Evolutionary conservation across 2,888 invertebrate genomes (phyloP), one percentile per base, ranked within the genome.

Genomic region (Trichogramma evanescens): DNA sequence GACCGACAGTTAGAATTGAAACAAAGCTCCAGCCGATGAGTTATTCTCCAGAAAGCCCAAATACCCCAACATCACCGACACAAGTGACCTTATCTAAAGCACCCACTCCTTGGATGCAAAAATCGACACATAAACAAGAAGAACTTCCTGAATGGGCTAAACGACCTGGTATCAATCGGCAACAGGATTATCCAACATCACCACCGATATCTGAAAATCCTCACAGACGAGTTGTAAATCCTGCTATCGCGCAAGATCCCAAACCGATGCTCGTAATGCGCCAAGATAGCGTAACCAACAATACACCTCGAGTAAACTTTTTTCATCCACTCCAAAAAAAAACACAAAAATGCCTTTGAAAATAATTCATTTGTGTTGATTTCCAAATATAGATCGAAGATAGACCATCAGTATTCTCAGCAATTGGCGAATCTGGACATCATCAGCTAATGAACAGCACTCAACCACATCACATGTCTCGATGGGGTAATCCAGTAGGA

Each of bases 71-170:
- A 13, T 72, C 75, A 4, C 73, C 75, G 56, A 71, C 72, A n/a
- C 78, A 71, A 59, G 77, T 81, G 58, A 80, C 80, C 13, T 69
- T 85, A 51, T 80, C 82, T 58, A 83, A 84, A 70, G 83, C 84
- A 1, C 85, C 85, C 1, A 83, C 82, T 49, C 85, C 85, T 1
- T 86, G 85, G 85, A 72, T 79, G 53, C 80, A 80, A 63, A 76
- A 75, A 50, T 73, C 72, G 57, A 70, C 65, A n/a, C 77, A 74
- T 50, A 76, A 69, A 0, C 78, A 75, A 63, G 80, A 81, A 54
- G 81, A 81, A 49, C 67, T 81, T 6, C 83, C 83, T 1, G 76
- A 81, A 50, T 83, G 84, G 81, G 82, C 79, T 9, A 77, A 74
- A 66, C 71, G 76, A 5, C 50, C 75, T 3, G 65, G 44, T 58